phyloP scores from a whole-genome alignment of 2,888 invertebrate genomes.

The Athalia circularis region DNA sequence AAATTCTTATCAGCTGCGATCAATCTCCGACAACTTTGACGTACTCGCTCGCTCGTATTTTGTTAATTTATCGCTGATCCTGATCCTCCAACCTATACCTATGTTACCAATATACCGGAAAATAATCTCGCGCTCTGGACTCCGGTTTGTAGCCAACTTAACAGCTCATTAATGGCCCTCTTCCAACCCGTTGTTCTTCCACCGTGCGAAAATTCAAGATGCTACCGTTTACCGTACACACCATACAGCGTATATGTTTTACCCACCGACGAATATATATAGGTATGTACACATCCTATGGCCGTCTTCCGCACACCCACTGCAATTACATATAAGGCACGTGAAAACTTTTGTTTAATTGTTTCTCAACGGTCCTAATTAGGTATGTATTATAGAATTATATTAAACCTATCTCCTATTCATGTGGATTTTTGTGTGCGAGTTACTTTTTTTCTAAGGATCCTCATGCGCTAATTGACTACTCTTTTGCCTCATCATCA shows the following conservation, averaged over 20 bases:
- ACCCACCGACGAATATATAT: neutral
- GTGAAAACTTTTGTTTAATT: no score
- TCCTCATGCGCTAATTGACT: no score
- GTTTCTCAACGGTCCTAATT: no score
- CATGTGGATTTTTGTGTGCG: no score
- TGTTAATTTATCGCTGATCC: constrained; percentile 38
- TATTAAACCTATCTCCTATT: no score
- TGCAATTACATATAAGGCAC: no score
- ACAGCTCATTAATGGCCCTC: constrained; percentile 42
- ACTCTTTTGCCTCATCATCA: no score
- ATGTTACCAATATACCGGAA: constrained; percentile 8
- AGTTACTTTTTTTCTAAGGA: no score
- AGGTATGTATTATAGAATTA: no score
- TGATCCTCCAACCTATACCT: constrained; percentile 23
- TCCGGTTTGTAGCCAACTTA: constrained; percentile 33
- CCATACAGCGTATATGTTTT: neutral
- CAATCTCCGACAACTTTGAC: constrained; percentile 5
- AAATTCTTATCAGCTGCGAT: neutral
- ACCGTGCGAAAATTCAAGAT: constrained; percentile 43
- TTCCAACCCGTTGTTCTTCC: constrained; percentile 42
- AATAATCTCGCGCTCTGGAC: neutral
- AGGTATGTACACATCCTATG: neutral
- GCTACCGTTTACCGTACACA: constrained; percentile 24
- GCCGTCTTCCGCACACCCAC: no score
- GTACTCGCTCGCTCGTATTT: constrained; percentile 33